Evolutionary conservation across 2,888 invertebrate genomes (phyloP).

Genomic region (Operophtera brumata): DNA sequence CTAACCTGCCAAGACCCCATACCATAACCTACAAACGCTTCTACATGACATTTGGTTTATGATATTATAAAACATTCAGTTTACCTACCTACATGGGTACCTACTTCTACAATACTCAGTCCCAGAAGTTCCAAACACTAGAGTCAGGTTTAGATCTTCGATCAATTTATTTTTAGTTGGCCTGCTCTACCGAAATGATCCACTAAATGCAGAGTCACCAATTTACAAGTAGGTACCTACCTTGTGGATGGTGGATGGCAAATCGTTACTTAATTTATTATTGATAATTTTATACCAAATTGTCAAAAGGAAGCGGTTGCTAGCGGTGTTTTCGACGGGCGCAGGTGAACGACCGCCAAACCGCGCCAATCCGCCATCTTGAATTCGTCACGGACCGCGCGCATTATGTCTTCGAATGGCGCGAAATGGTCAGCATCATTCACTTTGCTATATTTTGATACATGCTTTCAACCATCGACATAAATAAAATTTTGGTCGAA

Average conservation of each 20-base stretch:
- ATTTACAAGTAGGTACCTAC: not conserved
- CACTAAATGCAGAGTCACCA: not conserved
- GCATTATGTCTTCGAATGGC: conserved; percentile 65
- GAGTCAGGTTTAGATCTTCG: no score
- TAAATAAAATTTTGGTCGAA: no score
- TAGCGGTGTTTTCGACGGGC: conserved; percentile 59
- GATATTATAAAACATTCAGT: no score
- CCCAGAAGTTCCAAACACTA: no score
- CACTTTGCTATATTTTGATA: conserved; percentile 7
- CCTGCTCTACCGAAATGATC: not conserved
- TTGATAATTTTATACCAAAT: conserved; percentile 41
- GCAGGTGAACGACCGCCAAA: conserved; percentile 76
- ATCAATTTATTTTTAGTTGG: no score
- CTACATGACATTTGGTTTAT: no score
- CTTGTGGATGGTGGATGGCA: not conserved
- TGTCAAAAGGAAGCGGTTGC: conserved; percentile 58
- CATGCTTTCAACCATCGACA: no score
- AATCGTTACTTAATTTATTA: conserved; percentile 6
- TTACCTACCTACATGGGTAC: not conserved
- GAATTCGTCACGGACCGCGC: conserved; percentile 75
- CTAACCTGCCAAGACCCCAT: no score
- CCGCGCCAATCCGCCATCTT: conserved; percentile 75
- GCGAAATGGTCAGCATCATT: conserved; percentile 50
- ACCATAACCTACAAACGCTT: no score
- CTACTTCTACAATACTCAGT: no score